Conservation (phyloP, 2,113 vertebrate species). For the Narcine bancroftii region DNA sequence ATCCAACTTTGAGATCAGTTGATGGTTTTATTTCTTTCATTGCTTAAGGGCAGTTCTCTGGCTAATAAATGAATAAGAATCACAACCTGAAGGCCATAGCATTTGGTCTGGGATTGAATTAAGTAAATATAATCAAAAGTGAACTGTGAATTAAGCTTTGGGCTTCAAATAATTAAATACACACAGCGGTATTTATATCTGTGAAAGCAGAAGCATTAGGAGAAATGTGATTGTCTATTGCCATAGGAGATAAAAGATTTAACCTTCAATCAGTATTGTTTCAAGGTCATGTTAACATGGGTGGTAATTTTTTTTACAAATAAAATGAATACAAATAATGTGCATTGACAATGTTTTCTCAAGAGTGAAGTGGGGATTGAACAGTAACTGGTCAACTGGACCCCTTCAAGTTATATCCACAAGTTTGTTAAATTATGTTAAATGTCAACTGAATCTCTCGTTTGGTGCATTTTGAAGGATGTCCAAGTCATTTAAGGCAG, state of each 20-base stretch:
- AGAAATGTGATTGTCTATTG: not conserved
- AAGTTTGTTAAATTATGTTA: too few species aligned
- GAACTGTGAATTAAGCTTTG: not conserved
- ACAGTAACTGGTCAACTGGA: too few species aligned
- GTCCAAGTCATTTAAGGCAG: too few species aligned
- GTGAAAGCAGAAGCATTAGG: not conserved
- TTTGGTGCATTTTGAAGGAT: too few species aligned
- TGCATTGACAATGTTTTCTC: not conserved
- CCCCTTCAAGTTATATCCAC: too few species aligned
- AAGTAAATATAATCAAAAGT: not conserved
- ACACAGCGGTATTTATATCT: not conserved
- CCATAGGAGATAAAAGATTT: not conserved
- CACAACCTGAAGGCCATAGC: not conserved
- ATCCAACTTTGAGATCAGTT: not conserved
- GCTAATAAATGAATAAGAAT: not conserved
- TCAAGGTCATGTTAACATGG: not conserved
- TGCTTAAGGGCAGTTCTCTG: not conserved
- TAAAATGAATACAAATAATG: not conserved
- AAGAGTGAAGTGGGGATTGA: not conserved
- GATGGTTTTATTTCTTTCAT: not conserved
- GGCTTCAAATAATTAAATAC: not conserved
- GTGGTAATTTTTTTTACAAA: not conserved
- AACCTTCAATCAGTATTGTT: not conserved
- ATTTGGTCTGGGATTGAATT: not conserved
- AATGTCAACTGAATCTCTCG: too few species aligned